phyloP scores from a whole-genome alignment of 35 echinoderm and acorn worm species.

The Diadema setosum region DNA sequence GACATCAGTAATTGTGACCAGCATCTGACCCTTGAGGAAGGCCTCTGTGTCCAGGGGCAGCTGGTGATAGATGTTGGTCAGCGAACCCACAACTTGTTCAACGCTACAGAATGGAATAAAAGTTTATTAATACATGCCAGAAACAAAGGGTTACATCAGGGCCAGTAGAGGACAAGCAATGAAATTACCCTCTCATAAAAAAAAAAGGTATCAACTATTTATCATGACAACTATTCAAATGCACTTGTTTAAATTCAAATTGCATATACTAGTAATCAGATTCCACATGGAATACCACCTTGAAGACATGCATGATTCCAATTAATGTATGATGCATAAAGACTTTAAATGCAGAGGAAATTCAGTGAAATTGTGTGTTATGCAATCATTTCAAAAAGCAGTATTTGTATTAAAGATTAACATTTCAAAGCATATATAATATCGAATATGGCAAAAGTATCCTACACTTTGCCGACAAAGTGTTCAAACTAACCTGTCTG shows the following conservation, averaged over 20 bases:
- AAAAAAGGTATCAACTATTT: neutral
- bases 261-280: neutral
- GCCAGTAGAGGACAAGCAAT: neutral
- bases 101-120: slow-evolving; percentile 27
- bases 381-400: neutral
- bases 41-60: slow-evolving; percentile 1
- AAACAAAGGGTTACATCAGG: too few species aligned
- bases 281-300: neutral
- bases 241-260: neutral
- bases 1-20: slow-evolving; percentile 69
- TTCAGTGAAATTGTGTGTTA: neutral
- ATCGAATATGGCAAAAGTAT: neutral
- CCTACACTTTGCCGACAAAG: neutral
- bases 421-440: neutral
- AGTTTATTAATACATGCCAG: too few species aligned
- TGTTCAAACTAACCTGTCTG: neutral
- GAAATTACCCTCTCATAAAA: neutral
- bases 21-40: slow-evolving; percentile 62
- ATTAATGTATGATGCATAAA: neutral
- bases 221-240: neutral
- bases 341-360: neutral
- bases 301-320: too few species aligned
- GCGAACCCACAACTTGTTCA: slow-evolving; percentile 71
- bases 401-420: neutral
- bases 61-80: slow-evolving; percentile 67